phyloP scores from a whole-genome alignment of 1,140 invertebrate genomes.

The Riptortus pedestris region DNA sequence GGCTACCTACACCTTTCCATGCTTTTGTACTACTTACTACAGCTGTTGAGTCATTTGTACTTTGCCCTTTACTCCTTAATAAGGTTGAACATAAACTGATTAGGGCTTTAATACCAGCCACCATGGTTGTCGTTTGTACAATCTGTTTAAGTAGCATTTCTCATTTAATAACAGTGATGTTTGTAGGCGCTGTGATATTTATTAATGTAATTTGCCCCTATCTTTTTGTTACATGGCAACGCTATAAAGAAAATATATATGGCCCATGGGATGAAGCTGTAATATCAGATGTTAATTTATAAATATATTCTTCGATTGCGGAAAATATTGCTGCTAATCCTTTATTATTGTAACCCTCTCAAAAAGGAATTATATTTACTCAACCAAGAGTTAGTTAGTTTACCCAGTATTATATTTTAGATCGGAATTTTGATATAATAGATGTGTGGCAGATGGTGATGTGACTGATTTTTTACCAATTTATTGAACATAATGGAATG shows the following conservation, averaged over 20 bases:
- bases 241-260: constrained; percentile 85
- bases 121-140: constrained; percentile 35
- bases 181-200: constrained; percentile 49
- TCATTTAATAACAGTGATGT: constrained; percentile 45
- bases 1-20: constrained; percentile 69
- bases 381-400: too few species aligned
- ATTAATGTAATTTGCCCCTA: constrained; percentile 65
- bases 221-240: constrained; percentile 69
- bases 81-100: constrained; percentile 41
- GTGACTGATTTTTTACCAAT: too few species aligned
- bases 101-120: constrained; percentile 19
- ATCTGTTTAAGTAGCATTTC: constrained; percentile 40
- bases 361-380: too few species aligned
- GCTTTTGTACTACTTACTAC: constrained; percentile 79
- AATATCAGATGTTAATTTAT: constrained; percentile 31
- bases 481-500: too few species aligned
- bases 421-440: too few species aligned
- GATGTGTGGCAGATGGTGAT: too few species aligned
- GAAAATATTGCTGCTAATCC: too few species aligned
- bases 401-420: too few species aligned
- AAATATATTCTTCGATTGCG: too few species aligned
- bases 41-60: constrained; percentile 75
- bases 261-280: constrained; percentile 93
- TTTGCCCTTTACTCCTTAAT: constrained; percentile 70
- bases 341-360: too few species aligned